Percentiles rank a stretch among this genome's conserved stretches.
phyloP scores from a whole-genome alignment of 1,140 invertebrate species.

The Cepaea nemoralis region DNA sequence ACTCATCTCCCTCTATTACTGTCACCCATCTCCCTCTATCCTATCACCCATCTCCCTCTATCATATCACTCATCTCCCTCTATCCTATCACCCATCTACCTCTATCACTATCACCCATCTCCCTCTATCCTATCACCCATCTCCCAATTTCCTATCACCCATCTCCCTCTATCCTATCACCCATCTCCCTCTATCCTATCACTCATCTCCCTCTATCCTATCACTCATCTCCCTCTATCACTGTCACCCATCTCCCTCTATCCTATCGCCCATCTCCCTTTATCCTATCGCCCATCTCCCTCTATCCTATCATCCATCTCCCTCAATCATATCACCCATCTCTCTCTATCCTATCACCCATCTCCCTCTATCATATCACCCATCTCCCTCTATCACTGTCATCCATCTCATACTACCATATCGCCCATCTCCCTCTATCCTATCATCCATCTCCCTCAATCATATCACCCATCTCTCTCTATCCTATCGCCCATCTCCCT shows the following conservation, averaged over 20 bases:
- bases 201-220: neutral
- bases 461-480: too few species aligned
- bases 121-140: constrained; percentile 10
- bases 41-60: too few species aligned
- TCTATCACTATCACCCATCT: neutral
- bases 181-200: neutral
- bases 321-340: too few species aligned
- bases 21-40: neutral
- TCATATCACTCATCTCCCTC: neutral
- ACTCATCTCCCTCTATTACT: neutral
- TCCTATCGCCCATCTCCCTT: too few species aligned
- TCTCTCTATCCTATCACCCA: too few species aligned
- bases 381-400: too few species aligned
- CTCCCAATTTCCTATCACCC: neutral
- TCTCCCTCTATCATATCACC: too few species aligned
- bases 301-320: too few species aligned
- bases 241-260: neutral
- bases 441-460: too few species aligned
- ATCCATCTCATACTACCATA: neutral
- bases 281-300: too few species aligned
- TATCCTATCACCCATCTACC: neutral
- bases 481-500: too few species aligned
- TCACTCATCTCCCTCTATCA: neutral
- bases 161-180: neutral
- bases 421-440: too few species aligned